These are phyloP conservation scores for Falcunculus frontatus DNA, from an alignment of 2,113 vertebrate species.

Conservation along the genomic window DNA sequence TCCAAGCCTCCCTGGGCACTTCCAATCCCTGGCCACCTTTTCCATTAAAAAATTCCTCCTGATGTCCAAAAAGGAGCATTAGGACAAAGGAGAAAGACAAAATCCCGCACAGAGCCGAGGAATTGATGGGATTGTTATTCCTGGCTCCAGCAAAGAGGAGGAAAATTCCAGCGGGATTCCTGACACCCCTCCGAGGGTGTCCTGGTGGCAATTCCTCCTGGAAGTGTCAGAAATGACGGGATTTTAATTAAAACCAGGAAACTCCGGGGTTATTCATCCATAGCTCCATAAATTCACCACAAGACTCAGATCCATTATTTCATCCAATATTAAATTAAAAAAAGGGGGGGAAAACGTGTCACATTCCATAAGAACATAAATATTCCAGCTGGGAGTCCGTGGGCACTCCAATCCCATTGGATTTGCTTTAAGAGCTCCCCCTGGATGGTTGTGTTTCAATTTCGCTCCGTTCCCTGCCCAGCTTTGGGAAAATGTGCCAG, in stretches of 20 bases:
- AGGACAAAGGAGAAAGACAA: not conserved
- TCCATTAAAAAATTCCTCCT: not conserved
- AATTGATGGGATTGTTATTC: not conserved
- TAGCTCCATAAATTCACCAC: not conserved
- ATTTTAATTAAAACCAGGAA: constrained; percentile 53
- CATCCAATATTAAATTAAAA: not conserved
- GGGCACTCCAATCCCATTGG: not conserved
- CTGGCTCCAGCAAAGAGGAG: not conserved
- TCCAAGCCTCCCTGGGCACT: not conserved
- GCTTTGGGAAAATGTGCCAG: not conserved
- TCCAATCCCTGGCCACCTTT: not conserved
- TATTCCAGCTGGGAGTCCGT: not conserved
- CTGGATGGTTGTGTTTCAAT: not conserved
- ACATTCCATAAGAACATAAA: constrained; percentile 6
- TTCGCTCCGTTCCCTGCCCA: fast-evolving
- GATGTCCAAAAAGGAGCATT: not conserved
- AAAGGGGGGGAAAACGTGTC: not conserved
- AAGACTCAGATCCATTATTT: not conserved
- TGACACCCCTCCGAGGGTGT: not conserved
- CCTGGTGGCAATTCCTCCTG: not conserved
- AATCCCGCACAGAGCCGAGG: fast-evolving
- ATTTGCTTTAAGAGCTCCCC: not conserved
- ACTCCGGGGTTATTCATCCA: not conserved
- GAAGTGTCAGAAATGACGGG: not conserved
- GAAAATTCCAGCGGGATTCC: not conserved